Conservation (phyloP, 2,797 vertebrate species). For the Saxicola maurus region DNA sequence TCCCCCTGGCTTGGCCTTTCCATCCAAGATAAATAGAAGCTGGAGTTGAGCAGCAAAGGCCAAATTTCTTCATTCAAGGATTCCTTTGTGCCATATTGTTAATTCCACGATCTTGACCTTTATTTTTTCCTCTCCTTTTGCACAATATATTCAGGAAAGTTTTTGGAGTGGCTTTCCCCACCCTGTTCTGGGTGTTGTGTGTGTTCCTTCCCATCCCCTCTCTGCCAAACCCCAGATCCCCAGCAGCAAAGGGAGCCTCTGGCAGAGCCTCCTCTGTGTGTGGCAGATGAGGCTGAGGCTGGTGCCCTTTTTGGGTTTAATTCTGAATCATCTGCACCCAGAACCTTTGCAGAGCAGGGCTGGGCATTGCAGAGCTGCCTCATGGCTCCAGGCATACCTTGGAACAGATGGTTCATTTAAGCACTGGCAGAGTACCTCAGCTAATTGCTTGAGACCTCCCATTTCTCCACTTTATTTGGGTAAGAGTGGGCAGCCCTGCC, state of each 20-base stretch:
- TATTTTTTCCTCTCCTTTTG: neutral
- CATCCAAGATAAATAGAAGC: neutral
- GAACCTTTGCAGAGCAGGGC: neutral
- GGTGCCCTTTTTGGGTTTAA: neutral
- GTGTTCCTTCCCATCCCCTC: neutral
- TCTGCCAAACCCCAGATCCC: neutral
- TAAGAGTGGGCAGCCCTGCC: slow-evolving; percentile 27
- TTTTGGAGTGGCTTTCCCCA: neutral
- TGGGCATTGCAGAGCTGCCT: neutral
- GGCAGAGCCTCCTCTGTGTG: neutral
- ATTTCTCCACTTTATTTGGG: slow-evolving; percentile 21
- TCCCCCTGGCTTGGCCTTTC: neutral
- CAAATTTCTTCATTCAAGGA: neutral
- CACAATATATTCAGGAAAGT: neutral
- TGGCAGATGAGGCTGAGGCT: neutral
- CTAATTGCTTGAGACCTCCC: slow-evolving; percentile 45
- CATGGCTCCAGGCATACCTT: slow-evolving; percentile 10
- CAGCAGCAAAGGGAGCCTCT: neutral
- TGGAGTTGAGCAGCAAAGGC: neutral
- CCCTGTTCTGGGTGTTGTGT: neutral
- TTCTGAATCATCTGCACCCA: neutral
- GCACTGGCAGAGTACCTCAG: slow-evolving; percentile 20
- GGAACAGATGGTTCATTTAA: slow-evolving; percentile 54
- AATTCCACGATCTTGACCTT: neutral
- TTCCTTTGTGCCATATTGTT: neutral